These are phyloP conservation scores for Microctonus hyperodae DNA, from an alignment of 2,888 invertebrate genomes.

Conservation along the genomic window DNA sequence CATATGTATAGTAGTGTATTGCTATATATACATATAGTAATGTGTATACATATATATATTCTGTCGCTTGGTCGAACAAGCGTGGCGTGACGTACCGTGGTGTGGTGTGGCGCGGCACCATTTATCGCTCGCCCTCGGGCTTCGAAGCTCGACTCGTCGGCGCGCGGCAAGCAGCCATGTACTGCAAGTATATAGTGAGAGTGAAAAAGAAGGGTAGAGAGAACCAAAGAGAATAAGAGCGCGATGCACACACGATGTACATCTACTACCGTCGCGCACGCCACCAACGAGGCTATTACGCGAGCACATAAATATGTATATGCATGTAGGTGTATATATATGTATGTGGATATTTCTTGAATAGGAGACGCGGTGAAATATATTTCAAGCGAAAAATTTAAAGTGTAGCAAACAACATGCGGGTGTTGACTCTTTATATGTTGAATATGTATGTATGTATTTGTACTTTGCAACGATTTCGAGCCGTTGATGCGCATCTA, in stretches of 20 bases:
- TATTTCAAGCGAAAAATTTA: conserved; percentile 22
- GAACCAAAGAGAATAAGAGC: conserved; percentile 22
- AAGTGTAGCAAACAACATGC: conserved; percentile 9
- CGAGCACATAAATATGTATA: no score
- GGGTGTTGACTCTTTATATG: conserved; percentile 45
- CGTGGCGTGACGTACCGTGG: conserved; percentile 24
- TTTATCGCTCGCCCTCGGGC: conserved; percentile 52
- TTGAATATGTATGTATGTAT: no score
- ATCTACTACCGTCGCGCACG: conserved; percentile 52
- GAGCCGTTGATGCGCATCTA: conserved; percentile 54
- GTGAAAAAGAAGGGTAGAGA: conserved; percentile 14
- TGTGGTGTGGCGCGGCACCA: conserved; percentile 47
- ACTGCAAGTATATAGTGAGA: conserved; percentile 36
- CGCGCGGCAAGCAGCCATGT: conserved; percentile 41
- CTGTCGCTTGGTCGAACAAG: conserved; percentile 29
- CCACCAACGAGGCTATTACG: conserved; percentile 56
- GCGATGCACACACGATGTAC: conserved; percentile 40
- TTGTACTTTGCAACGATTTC: conserved; percentile 38
- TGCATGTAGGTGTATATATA: no score
- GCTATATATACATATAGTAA: no score
- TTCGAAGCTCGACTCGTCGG: conserved; percentile 41
- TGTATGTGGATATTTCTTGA: conserved; percentile 43
- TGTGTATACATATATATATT: conserved; percentile 9
- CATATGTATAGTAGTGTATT: no score
- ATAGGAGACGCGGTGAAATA: conserved; percentile 23